Evolutionary conservation across 2,797 vertebrate species (phyloP).

Genomic region (Enteromius paludinosus): DNA sequence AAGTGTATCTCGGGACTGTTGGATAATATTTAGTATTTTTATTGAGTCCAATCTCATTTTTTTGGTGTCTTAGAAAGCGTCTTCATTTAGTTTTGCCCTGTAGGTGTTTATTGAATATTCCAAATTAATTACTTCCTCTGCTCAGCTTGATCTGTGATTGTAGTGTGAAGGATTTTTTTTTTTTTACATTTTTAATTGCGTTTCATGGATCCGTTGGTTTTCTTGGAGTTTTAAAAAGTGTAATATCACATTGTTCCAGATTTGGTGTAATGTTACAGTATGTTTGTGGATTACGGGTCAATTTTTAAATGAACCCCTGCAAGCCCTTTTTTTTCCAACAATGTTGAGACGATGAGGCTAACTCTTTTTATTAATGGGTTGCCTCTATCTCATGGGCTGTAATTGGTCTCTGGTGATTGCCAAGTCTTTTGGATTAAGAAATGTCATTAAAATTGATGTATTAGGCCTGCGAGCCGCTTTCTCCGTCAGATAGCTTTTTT

Average conservation of each 20-base stretch:
- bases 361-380: conserved; percentile 76
- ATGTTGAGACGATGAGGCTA: conserved; percentile 62
- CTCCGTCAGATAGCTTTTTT: conserved; percentile 71
- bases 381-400: conserved; percentile 74
- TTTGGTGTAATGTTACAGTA: background rate
- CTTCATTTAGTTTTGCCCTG: background rate
- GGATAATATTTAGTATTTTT: background rate
- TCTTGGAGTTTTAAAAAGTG: background rate
- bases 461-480: conserved; percentile 74
- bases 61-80: background rate
- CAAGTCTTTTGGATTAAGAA: conserved; percentile 78
- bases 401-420: conserved; percentile 82
- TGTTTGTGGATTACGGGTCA: conserved; percentile 2
- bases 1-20: background rate
- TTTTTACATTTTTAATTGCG: background rate
- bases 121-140: conserved; percentile 4
- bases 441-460: conserved; percentile 79
- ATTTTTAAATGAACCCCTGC: conserved; percentile 46
- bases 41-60: background rate
- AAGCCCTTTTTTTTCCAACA: conserved; percentile 32
- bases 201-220: background rate
- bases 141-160: conserved; percentile 3
- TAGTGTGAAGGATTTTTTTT: background rate
- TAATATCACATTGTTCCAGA: background rate
- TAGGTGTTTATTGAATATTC: conserved; percentile 14